phyloP scores from a whole-genome alignment of 2,797 vertebrate species.

The Anas bahamensis region DNA sequence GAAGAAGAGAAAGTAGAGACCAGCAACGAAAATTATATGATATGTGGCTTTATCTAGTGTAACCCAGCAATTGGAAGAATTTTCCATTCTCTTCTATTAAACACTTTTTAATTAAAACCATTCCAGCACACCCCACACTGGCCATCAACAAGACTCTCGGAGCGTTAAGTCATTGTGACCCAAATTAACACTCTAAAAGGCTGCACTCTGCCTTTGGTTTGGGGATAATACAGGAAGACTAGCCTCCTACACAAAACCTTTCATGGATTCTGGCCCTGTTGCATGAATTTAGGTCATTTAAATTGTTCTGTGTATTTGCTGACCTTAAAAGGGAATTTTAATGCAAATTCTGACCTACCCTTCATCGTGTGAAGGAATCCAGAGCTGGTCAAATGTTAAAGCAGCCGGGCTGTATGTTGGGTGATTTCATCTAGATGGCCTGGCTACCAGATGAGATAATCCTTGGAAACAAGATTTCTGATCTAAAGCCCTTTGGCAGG shows the following conservation, averaged over 20 bases:
- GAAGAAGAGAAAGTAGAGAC: not conserved
- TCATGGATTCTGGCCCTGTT: not conserved
- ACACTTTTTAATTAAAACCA: not conserved
- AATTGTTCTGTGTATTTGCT: not conserved
- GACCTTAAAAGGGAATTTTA: constrained; percentile 36
- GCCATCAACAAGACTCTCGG: not conserved
- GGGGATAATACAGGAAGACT: fast-evolving
- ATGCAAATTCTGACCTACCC: constrained; percentile 49
- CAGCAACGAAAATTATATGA: not conserved
- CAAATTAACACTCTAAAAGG: not conserved
- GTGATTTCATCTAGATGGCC: not conserved
- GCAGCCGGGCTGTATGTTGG: not conserved
- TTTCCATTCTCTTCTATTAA: not conserved
- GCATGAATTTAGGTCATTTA: not conserved
- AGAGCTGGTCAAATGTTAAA: not conserved
- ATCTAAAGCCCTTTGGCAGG: not conserved
- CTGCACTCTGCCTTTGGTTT: not conserved
- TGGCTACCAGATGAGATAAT: not conserved
- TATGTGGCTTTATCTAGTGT: not conserved
- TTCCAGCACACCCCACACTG: not conserved
- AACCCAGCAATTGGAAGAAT: not conserved
- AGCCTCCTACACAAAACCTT: not conserved
- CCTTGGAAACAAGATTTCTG: not conserved
- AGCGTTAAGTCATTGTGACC: too few relatives aligned
- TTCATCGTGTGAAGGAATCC: not conserved